Evolutionary conservation across 2,113 vertebrate genomes (phyloP).

Genomic region (Hemiscyllium ocellatum): DNA sequence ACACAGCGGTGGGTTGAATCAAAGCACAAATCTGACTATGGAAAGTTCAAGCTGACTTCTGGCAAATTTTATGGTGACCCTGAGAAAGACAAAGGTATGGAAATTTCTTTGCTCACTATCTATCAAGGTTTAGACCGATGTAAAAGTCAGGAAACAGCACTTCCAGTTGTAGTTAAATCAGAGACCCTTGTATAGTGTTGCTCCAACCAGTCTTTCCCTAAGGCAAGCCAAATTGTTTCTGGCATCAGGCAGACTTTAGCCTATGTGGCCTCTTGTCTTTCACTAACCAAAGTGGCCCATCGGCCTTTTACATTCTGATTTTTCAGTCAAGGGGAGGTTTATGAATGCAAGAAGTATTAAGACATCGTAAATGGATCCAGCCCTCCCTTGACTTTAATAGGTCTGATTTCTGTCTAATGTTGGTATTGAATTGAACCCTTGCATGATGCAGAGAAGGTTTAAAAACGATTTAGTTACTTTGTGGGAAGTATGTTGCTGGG

Average conservation of each 20-base stretch:
- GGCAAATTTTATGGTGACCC: conserved; percentile 68
- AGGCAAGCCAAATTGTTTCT: neutral
- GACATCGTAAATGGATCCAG: neutral
- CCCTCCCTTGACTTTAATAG: neutral
- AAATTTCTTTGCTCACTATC: neutral
- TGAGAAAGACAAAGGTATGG: conserved; percentile 70
- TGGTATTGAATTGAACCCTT: neutral
- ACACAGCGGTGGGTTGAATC: conserved; percentile 62
- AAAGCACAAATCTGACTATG: conserved; percentile 65
- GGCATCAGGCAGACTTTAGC: no score
- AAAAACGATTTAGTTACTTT: neutral
- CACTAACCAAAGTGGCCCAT: neutral
- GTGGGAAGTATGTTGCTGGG: no score
- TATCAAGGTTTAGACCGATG: neutral
- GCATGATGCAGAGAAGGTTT: neutral
- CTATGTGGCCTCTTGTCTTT: neutral
- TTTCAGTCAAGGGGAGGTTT: no score
- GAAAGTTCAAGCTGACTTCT: conserved; percentile 62
- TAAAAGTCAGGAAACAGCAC: no score
- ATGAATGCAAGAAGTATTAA: no score
- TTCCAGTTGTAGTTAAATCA: neutral
- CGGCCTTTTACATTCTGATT: neutral
- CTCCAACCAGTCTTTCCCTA: neutral
- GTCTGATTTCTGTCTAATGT: neutral
- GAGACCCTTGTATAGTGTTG: neutral